Evolutionary conservation across 2,113 vertebrate genomes (phyloP).

Genomic region (Polypterus senegalus): DNA sequence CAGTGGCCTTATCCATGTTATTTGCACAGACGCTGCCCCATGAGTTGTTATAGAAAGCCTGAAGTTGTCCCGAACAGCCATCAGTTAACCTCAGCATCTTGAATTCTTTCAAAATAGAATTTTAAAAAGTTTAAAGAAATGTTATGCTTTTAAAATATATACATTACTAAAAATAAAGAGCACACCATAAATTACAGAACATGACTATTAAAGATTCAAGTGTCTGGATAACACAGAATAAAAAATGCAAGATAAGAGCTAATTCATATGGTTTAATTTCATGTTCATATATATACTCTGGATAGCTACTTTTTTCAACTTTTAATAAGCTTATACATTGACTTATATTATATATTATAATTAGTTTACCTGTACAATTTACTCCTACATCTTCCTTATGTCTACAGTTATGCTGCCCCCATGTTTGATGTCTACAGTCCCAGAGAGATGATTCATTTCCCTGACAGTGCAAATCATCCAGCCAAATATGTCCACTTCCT

Average conservation of each 20-base stretch:
- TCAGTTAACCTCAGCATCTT: constrained; percentile 30
- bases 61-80: constrained; percentile 30
- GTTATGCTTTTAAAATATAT: no score
- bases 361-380: constrained; percentile 30
- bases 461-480: constrained; percentile 42
- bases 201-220: neutral
- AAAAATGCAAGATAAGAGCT: no score
- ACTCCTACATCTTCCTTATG: constrained; percentile 39
- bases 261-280: no score
- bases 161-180: neutral
- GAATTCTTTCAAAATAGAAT: constrained; percentile 11
- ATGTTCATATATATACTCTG: no score
- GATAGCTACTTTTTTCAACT: no score
- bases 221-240: neutral
- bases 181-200: neutral
- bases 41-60: constrained; percentile 28
- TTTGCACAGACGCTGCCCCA: constrained; percentile 29
- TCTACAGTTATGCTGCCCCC: constrained; percentile 37
- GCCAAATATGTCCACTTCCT: constrained; percentile 42
- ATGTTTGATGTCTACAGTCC: constrained; percentile 32
- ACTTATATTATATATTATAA: no score
- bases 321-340: no score
- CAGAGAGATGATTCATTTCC: constrained; percentile 42
- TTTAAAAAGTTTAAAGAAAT: neutral
- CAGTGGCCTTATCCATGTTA: constrained; percentile 16